Base-by-base conservation (phyloP, 2,113 vertebrate species). In the Halichoeres trimaculatus region DNA sequence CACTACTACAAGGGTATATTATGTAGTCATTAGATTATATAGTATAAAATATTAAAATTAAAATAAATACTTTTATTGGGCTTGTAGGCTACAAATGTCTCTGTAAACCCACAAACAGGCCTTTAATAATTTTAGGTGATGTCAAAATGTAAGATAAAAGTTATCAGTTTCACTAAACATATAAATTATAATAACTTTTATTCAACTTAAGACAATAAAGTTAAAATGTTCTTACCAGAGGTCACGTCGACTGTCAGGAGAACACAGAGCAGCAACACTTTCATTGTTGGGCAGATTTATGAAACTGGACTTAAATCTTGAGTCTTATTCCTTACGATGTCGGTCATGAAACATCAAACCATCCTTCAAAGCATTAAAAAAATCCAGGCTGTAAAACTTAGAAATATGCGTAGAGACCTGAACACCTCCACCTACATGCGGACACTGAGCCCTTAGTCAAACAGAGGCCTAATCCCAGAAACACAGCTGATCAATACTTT, bases 401-500 rank as follows among this genome's bases (percentile, higher is more conserved):
- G 51, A 65, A 64, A 40, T 34, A 30, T 54, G 61, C 76, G 64
- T 22, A 41, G 8, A 10, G 73, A 64, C 17, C 38, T 38, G 38
- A 48, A 38, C 38, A 22, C 36, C 50, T 50, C 63, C 83, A 58
- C 70, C 69, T 58, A 81, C 54, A 30, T 22, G 17, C 10, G 38
- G 70, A 71, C 64, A 70, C 61, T 61, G 68, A 83, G 68, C 50
- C 11, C 80, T 76, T 84, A 70, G 41, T 80, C 88, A 88, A 90
- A 86, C 81, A 87, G 68, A 52, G 74, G 65, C 62, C 58, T 56
- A 51, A 70, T 75, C 74, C 78, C 70, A 60, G 74, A 81, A 85
- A 89, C 70, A 83, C 85, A 67, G 78, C 59, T 50, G 52, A 91
- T 93, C 92, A 83, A 93, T 93, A 85, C 16, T 8, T 1, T 23